Conservation (phyloP, 2,113 vertebrate genomes). For the Nothobranchius kuhntae region DNA sequence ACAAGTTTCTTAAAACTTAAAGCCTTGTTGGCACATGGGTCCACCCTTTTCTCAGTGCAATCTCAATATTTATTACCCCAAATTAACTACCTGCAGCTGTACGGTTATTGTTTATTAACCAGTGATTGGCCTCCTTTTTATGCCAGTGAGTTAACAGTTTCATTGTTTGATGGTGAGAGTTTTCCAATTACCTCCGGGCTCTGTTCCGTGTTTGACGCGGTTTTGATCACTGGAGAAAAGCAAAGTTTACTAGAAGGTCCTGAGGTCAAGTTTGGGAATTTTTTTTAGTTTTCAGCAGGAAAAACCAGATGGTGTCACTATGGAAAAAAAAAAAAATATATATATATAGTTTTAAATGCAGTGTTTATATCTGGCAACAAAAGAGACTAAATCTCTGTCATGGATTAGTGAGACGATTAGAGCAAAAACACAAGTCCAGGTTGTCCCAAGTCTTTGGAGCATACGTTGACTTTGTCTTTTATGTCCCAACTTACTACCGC, state of each 20-base stretch:
- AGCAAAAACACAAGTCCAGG: conserved; percentile 20
- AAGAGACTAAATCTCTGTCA: too few species aligned
- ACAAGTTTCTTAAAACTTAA: conserved; percentile 5
- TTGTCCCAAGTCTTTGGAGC: conserved; percentile 9
- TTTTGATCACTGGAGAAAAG: conserved; percentile 37
- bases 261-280: conserved; percentile 30
- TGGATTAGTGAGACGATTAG: conserved; percentile 35
- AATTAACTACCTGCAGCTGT: conserved; percentile 18
- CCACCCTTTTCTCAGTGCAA: conserved; percentile 6
- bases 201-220: conserved; percentile 19
- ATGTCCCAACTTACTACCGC: too few species aligned
- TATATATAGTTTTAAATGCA: conserved; percentile 3
- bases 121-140: conserved; percentile 13
- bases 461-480: not conserved
- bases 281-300: conserved; percentile 20
- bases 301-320: not conserved
- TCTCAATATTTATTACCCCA: conserved; percentile 10
- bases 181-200: conserved; percentile 5
- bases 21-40: not conserved
- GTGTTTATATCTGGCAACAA: too few species aligned
- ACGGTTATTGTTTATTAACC: conserved; percentile 38
- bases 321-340: conserved; percentile 17
- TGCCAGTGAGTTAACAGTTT: not conserved
- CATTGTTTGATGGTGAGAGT: not conserved
- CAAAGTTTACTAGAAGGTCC: conserved; percentile 38